Evolutionary conservation across 2,888 invertebrate species (phyloP), one percentile per base, ranked within the genome.

Genomic region (Dasysyrphus tricinctus): DNA sequence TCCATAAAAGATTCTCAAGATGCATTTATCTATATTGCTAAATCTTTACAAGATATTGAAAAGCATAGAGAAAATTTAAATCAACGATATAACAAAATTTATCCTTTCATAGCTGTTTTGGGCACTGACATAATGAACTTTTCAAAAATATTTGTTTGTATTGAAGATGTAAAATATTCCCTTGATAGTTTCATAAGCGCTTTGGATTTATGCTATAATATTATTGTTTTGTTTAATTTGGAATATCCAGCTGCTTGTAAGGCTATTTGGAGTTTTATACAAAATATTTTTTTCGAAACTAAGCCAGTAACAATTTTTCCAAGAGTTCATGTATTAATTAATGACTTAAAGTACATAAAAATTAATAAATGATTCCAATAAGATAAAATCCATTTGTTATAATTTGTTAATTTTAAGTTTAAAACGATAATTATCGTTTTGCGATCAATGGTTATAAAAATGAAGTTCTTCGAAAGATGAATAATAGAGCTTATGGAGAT

Each of bases 21-120:
- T 16, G 7, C 63, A 29, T 63, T 63, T 44, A 2, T 44, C 6
- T 44, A 32, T 63, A 29, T 63, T 63, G 63, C 29, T 14, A 44
- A 44, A n/a, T 29, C 63, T 11, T 3, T 44, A 11, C 14, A 63
- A 29, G 44, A 63, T 16, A 44, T 63, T 29, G 63, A 63, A 6
- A n/a, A 1, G 9, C 63, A 44, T 63, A 44, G 44, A 63, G 44
- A 32, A 29, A 29, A 0, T 11, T n/a, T 44, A 4, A 32, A 44
- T 0, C n/a, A 44, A n/a, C 44, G n/a, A 32, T 29, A 29, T 6
- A 3, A n/a, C 11, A 29, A 6, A 3, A 1, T 44, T 3, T 2
- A 63, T 63, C 63, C 63, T n/a, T 63, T 63, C 5, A 63, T 63
- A 42, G 44, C 63, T 29, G 63, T 63, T n/a, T 29, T 63, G n/a